These are phyloP conservation scores for Dryobates pubescens DNA, from an alignment of 2,797 vertebrate species.

Conservation along the genomic window DNA sequence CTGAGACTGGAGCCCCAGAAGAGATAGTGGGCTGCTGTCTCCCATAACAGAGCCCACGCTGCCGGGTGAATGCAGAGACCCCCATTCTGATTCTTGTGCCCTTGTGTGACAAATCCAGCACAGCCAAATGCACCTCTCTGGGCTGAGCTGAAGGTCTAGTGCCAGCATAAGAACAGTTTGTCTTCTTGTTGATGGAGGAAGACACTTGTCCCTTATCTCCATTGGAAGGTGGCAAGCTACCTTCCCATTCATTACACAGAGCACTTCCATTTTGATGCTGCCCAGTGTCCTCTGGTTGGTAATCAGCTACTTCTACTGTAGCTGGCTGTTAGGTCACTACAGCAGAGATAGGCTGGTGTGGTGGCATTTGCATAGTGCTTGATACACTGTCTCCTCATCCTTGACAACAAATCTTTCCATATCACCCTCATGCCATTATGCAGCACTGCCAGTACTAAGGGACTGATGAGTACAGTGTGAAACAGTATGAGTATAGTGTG, in stretches of 20 bases:
- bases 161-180: background rate
- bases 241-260: background rate
- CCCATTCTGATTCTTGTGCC: rapidly evolving
- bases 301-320: background rate
- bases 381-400: rapidly evolving
- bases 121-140: rapidly evolving
- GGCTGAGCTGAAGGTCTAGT: background rate
- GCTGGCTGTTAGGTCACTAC: rapidly evolving
- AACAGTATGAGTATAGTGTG: background rate
- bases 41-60: background rate
- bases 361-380: background rate
- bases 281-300: background rate
- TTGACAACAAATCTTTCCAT: background rate
- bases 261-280: background rate
- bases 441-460: background rate
- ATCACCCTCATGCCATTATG: rapidly evolving
- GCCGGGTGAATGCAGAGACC: background rate
- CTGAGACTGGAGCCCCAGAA: background rate
- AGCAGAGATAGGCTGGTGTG: background rate
- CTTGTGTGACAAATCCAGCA: background rate
- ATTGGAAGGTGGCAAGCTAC: background rate
- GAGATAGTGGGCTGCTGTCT: background rate
- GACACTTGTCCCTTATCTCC: background rate
- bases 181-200: background rate
- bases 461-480: background rate